Conservation (phyloP, 2,888 invertebrate genomes). For the Sarcophaga variegata region DNA sequence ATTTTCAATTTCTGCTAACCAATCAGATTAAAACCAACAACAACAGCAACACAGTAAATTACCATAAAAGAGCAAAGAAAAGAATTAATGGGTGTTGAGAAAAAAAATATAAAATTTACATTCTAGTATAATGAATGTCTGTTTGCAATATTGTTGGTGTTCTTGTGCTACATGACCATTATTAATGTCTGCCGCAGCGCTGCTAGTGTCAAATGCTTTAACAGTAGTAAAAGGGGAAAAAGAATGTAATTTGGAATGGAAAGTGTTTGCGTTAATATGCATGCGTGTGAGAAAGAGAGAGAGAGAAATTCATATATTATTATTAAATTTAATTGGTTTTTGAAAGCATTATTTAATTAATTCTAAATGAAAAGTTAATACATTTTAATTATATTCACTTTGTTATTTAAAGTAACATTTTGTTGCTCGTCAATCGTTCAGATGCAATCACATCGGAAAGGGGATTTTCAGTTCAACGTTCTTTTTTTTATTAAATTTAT, state of each 20-base stretch:
- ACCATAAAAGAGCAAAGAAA: not conserved
- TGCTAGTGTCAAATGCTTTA: constrained; percentile 36
- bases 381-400: not conserved
- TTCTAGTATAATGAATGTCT: no score
- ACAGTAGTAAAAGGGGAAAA: constrained; percentile 4
- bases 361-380: not conserved
- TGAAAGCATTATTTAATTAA: not conserved
- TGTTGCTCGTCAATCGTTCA: not conserved
- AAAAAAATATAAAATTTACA: no score
- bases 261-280: not conserved
- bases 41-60: not conserved
- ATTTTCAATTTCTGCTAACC: not conserved
- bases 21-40: not conserved
- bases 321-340: not conserved
- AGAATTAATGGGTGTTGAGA: not conserved
- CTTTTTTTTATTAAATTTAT: constrained; percentile 13
- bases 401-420: not conserved
- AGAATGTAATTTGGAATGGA: constrained; percentile 3
- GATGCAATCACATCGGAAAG: not conserved
- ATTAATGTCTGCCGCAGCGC: not conserved
- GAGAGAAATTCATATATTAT: no score
- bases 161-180: not conserved
- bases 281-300: no score
- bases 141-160: not conserved
- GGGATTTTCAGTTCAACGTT: constrained; percentile 19